Conservation (phyloP, 2,797 vertebrate genomes). For the Myotis vivesi region DNA sequence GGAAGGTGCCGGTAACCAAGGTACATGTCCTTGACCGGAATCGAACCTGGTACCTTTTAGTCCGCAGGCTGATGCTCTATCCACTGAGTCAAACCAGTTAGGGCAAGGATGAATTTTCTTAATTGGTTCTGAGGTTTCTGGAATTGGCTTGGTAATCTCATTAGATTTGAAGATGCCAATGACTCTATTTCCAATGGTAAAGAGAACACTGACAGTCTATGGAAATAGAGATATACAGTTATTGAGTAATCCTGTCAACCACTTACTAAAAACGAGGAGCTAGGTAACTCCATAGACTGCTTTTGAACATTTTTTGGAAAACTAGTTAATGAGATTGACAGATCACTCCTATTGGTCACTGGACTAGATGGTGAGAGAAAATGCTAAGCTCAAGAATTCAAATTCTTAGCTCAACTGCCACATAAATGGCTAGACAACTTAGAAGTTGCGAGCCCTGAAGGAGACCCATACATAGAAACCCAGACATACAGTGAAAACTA, state of each 20-base stretch:
- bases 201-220: background rate
- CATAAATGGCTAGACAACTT: background rate
- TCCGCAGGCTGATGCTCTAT: too few species aligned
- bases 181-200: background rate
- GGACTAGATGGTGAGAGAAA: background rate
- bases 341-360: background rate
- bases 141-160: background rate
- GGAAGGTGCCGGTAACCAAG: too few species aligned
- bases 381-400: background rate
- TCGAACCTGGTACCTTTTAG: too few species aligned
- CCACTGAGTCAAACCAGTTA: too few species aligned
- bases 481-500: background rate
- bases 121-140: background rate
- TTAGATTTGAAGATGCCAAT: background rate
- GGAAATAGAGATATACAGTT: background rate
- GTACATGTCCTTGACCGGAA: too few species aligned
- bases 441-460: background rate
- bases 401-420: background rate
- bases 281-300: background rate
- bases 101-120: background rate
- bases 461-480: background rate
- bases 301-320: background rate
- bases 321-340: background rate
- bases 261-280: background rate
- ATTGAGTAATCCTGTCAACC: background rate